phyloP scores from a whole-genome alignment of 2,888 invertebrate genomes.

The Monochamus alternatus region DNA sequence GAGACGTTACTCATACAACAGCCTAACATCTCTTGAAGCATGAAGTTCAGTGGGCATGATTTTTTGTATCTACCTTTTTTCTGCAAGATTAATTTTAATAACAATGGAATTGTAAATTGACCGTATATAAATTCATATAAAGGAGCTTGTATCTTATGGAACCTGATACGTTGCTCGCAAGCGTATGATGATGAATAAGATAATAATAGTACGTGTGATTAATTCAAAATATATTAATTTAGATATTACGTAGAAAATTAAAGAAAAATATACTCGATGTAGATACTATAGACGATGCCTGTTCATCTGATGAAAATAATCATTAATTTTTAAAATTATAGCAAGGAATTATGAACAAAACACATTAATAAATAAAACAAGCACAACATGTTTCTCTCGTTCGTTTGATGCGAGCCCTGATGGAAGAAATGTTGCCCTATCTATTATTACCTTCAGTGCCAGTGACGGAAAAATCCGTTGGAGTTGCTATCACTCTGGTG shows the following conservation, averaged over 20 bases:
- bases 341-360: too few species aligned
- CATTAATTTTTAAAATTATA: too few species aligned
- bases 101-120: neutral
- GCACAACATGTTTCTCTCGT: too few species aligned
- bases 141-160: neutral
- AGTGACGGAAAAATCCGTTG: too few species aligned
- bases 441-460: too few species aligned
- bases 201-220: neutral
- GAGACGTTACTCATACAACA: neutral
- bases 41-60: neutral
- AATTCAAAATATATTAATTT: slow-evolving; percentile 6
- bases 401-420: too few species aligned
- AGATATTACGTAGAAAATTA: neutral
- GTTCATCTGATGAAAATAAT: too few species aligned
- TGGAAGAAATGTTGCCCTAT: too few species aligned
- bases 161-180: slow-evolving; percentile 1
- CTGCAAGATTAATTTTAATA: neutral
- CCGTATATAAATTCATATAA: neutral
- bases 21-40: neutral
- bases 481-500: too few species aligned
- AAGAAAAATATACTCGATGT: neutral
- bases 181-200: neutral
- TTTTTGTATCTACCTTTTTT: neutral
- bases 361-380: too few species aligned
- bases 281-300: too few species aligned